These are phyloP conservation scores for Hirtodrosophila confusa DNA, from an alignment of 2,888 invertebrate species.

Conservation along the genomic window DNA sequence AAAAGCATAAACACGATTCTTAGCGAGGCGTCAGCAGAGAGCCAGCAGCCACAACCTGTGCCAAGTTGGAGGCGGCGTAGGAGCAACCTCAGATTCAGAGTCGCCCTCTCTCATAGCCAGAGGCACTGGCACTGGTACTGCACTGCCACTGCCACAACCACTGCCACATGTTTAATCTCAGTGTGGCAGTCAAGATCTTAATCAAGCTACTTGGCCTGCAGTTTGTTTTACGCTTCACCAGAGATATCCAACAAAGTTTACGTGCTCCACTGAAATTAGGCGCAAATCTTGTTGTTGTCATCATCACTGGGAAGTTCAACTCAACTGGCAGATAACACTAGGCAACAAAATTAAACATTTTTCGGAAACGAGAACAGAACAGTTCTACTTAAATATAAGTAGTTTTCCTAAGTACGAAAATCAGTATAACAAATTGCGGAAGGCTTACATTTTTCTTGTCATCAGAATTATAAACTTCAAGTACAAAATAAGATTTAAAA, in stretches of 20 bases:
- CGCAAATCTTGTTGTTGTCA: slow-evolving; percentile 68
- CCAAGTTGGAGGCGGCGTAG: slow-evolving; percentile 59
- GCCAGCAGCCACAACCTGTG: slow-evolving; percentile 45
- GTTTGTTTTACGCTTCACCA: slow-evolving; percentile 57
- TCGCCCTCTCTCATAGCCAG: slow-evolving; percentile 33
- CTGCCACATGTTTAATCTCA: slow-evolving; percentile 68
- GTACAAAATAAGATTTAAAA: too few species aligned
- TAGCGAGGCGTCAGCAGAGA: slow-evolving; percentile 69
- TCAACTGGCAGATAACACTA: slow-evolving; percentile 6
- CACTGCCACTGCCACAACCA: slow-evolving; percentile 3
- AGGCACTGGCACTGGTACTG: slow-evolving; percentile 17
- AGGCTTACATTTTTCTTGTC: too few species aligned
- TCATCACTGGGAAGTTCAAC: slow-evolving; percentile 24
- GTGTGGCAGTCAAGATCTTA: slow-evolving; percentile 72
- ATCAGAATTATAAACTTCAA: too few species aligned
- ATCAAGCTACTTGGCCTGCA: slow-evolving; percentile 59
- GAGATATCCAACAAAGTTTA: slow-evolving; percentile 60
- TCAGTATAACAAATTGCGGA: too few species aligned
- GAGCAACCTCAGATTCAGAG: slow-evolving; percentile 32
- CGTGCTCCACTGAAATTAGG: slow-evolving; percentile 74
- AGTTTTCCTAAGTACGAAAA: too few species aligned
- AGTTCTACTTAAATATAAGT: too few species aligned
- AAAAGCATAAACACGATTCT: slow-evolving; percentile 81
- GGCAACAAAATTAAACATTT: too few species aligned
- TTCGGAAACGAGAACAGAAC: too few species aligned